These are phyloP conservation scores for Ceratitis capitata DNA, from an alignment of 1,140 invertebrate genomes.

Conservation along the genomic window DNA sequence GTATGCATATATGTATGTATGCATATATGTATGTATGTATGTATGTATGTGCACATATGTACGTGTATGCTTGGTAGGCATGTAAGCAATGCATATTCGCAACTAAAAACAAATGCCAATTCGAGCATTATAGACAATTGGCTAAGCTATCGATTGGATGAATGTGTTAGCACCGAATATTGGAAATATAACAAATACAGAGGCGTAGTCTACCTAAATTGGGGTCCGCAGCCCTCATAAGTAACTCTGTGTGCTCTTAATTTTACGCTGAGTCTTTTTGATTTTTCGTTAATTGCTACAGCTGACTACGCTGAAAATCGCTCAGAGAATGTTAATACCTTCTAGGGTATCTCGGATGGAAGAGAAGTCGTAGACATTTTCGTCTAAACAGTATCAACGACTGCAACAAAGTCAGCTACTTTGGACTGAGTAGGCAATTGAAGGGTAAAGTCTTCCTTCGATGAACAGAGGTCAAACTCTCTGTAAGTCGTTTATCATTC, in stretches of 20 bases:
- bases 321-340: too few species aligned
- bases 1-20: not conserved
- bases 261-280: too few species aligned
- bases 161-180: not conserved
- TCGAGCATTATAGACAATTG: not conserved
- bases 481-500: too few species aligned
- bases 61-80: not conserved
- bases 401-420: too few species aligned
- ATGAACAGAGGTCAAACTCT: too few species aligned
- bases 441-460: too few species aligned
- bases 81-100: not conserved
- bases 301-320: too few species aligned
- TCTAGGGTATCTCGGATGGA: too few species aligned
- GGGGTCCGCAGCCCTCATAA: not conserved
- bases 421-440: too few species aligned
- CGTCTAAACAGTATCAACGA: too few species aligned
- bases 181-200: constrained; percentile 33
- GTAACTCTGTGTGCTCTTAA: not conserved
- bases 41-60: not conserved
- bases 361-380: too few species aligned
- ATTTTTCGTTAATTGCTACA: too few species aligned
- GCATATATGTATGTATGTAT: not conserved
- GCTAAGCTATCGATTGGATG: not conserved
- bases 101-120: not conserved
- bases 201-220: not conserved